Evolutionary conservation across 2,797 vertebrate genomes (phyloP).

Genomic region (Schizopygopsis pylzovi): DNA sequence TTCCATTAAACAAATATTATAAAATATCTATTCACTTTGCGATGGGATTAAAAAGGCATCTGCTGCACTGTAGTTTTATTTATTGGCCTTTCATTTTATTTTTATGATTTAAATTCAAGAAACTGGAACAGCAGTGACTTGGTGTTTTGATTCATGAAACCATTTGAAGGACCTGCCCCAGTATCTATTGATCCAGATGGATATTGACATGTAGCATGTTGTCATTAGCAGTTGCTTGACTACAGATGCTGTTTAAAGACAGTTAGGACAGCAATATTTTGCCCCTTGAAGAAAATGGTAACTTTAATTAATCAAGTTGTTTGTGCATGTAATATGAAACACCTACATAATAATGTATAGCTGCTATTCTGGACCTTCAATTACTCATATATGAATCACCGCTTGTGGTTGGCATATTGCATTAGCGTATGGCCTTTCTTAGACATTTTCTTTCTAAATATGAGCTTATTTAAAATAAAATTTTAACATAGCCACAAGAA

Average conservation of each 20-base stretch:
- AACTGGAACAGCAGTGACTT: too few species aligned
- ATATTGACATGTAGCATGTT: neutral
- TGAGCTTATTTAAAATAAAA: conserved; percentile 49
- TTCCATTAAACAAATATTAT: neutral
- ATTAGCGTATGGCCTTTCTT: conserved; percentile 10
- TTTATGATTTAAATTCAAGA: too few species aligned
- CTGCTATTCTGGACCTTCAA: conserved; percentile 15
- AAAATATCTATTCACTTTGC: neutral
- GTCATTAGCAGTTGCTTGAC: neutral
- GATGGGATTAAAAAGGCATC: neutral
- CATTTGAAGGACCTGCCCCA: neutral
- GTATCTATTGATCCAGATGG: neutral
- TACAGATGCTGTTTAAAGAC: neutral
- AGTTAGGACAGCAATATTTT: neutral
- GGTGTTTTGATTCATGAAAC: neutral
- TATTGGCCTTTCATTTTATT: too few species aligned
- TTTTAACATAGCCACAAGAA: neutral
- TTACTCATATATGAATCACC: conserved; percentile 25
- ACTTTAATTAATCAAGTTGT: neutral
- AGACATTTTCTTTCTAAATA: neutral
- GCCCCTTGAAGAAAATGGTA: neutral
- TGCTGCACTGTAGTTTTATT: neutral
- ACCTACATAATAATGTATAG: neutral
- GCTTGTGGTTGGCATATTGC: conserved; percentile 11
- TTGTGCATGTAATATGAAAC: neutral